These are phyloP conservation scores for Xenotilapia longispinis DNA, from an alignment of 2,113 vertebrate species.

Conservation along the genomic window DNA sequence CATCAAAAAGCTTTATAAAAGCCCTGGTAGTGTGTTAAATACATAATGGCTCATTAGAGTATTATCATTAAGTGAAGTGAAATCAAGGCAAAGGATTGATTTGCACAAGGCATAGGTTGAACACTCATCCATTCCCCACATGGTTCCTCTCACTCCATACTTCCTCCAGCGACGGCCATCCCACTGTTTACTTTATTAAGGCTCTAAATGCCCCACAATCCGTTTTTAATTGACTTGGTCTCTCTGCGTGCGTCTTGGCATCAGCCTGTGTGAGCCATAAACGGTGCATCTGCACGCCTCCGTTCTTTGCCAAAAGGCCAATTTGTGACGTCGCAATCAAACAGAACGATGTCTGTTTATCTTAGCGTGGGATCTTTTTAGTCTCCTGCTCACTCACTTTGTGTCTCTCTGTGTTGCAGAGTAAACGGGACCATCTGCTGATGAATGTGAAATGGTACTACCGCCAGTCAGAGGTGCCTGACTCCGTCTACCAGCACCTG, in stretches of 20 bases:
- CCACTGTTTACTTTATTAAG: slow-evolving; percentile 66
- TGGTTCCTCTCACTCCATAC: not conserved
- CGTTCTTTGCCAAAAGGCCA: slow-evolving; percentile 48
- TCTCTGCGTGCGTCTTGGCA: slow-evolving; percentile 56
- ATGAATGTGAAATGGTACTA: slow-evolving; percentile 99
- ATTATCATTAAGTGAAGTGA: not conserved
- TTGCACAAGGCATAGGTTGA: not conserved
- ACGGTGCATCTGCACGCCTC: slow-evolving; percentile 25
- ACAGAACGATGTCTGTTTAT: slow-evolving; percentile 60
- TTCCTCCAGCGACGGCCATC: not conserved
- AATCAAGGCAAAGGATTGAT: not conserved
- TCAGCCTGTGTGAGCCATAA: slow-evolving; percentile 35
- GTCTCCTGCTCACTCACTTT: slow-evolving; percentile 27
- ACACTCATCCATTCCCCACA: not conserved
- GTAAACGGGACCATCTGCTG: slow-evolving; percentile 98
- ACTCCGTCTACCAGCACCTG: slow-evolving; percentile 99
- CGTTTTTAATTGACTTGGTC: slow-evolving; percentile 70
- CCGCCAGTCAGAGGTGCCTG: slow-evolving; percentile 98
- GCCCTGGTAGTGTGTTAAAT: not conserved
- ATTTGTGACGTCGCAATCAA: slow-evolving; percentile 59
- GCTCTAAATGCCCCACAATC: slow-evolving; percentile 65
- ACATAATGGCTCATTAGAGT: not conserved
- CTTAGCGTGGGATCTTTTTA: slow-evolving; percentile 9
- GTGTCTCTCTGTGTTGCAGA: slow-evolving; percentile 74
- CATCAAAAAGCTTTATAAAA: not conserved